Base-by-base conservation (phyloP, 1,140 invertebrate species). In the Tigriopus japonicus region DNA sequence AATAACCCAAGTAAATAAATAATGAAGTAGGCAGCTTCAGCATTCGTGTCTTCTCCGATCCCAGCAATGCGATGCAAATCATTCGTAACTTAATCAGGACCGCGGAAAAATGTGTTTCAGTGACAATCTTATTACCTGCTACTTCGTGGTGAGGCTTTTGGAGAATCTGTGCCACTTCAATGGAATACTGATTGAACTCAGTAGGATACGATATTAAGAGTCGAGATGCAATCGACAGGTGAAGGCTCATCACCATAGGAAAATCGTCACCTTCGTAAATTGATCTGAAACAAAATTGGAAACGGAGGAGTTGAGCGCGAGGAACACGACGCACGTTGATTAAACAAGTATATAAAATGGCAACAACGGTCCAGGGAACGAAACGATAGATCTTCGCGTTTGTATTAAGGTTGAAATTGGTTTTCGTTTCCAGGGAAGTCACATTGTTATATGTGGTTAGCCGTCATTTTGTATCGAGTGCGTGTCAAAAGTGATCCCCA, bases 191-290 rank as follows among this genome's bases (percentile, higher is more conserved):
- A 35, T 23, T 24, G 24, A 53, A 60, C 10, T 58, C 62, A 40
- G 10, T 56, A 17, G 41, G 43, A 42, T 58, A 52, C 24, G 55
- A 41, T 40, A 17, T 72, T 40, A 92, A 75, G 17, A 89, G 77
- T 52, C 88, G 76, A 1, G 84, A 80, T 12, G 90, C 68, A 0
- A 92, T 75, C 45, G 80, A 83, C 15, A 93, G 69, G 68, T 85
- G 83, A 68, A 86, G 79, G 0, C 83, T 79, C 68, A 86, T 78
- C 0, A 86, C 74, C 70, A 84, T 79, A 6, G 81, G 79, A 59
- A 80, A 78, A 19, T 83, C 81, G 24, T 58, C 66, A 72, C 74
- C 63, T 67, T 65, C 6, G 73, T 43, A 49, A 5, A 49, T 35
- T 35, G 28, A 35, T 35, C 28, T 35, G 28, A 35, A 35, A 35